Percentiles rank a stretch among this genome's conserved stretches.
phyloP scores from a whole-genome alignment of 2,113 vertebrate species.

The Grantiella picta region DNA sequence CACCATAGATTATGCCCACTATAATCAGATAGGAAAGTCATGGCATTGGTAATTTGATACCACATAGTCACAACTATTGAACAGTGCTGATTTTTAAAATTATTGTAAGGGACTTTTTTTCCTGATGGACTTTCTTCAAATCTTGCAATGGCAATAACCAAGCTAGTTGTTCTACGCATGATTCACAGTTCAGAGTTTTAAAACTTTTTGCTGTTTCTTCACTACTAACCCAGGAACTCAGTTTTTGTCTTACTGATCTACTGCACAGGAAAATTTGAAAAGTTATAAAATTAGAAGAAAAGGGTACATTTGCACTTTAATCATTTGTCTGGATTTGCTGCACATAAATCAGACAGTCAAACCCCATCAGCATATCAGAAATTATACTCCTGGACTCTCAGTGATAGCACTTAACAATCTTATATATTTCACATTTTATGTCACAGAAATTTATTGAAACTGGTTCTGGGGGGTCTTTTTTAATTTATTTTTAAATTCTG shows the following conservation, averaged over 20 bases:
- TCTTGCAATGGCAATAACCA: neutral
- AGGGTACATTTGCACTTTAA: constrained; percentile 56
- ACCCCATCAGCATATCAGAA: neutral
- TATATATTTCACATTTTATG: neutral
- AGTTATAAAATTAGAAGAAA: constrained; percentile 28
- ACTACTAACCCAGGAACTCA: neutral
- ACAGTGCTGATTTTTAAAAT: neutral
- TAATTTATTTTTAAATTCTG: neutral
- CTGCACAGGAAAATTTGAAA: neutral
- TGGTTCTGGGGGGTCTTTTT: neutral
- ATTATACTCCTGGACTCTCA: neutral
- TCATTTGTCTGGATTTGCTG: constrained; percentile 2
- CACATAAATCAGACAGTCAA: constrained; percentile 23
- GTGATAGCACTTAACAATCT: neutral
- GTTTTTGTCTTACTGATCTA: neutral
- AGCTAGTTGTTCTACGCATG: neutral
- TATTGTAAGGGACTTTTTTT: neutral
- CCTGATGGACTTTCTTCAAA: neutral
- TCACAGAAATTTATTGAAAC: neutral
- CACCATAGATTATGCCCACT: neutral
- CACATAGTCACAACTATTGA: neutral
- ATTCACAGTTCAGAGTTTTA: neutral
- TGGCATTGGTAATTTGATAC: neutral
- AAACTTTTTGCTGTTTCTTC: neutral
- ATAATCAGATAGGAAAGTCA: neutral